phyloP scores from a whole-genome alignment of 2,113 vertebrate genomes.

The Gavia stellata region DNA sequence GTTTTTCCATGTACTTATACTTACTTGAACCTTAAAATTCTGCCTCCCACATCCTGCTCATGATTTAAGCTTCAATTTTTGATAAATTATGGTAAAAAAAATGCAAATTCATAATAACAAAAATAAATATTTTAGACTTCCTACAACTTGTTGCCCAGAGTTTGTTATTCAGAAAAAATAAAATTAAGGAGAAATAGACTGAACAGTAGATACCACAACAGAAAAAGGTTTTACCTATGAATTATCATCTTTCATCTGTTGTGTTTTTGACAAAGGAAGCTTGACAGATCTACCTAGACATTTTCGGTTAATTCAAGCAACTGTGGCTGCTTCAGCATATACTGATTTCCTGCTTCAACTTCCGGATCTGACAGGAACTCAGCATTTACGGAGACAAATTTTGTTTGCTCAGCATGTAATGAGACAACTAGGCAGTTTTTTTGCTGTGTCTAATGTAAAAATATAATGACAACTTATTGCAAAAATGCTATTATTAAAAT shows the following conservation, averaged over 20 bases:
- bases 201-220: neutral
- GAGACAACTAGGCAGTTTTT: neutral
- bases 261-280: conserved; percentile 12
- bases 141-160: neutral
- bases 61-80: neutral
- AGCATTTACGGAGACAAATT: neutral
- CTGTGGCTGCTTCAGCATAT: conserved; percentile 2
- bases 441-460: neutral
- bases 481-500: neutral
- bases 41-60: neutral
- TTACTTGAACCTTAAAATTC: neutral
- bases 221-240: neutral
- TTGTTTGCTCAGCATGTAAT: neutral
- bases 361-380: neutral
- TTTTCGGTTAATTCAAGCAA: neutral
- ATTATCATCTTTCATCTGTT: neutral
- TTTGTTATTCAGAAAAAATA: neutral
- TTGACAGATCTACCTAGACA: neutral
- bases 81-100: neutral
- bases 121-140: neutral
- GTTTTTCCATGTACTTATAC: neutral
- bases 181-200: neutral
- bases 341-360: conserved; percentile 34
- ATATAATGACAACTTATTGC: neutral
- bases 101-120: neutral